Evolutionary conservation across 2,888 invertebrate species (phyloP), one percentile per base, ranked within the genome.

Genomic region (Callyntrura guangdongensis): DNA sequence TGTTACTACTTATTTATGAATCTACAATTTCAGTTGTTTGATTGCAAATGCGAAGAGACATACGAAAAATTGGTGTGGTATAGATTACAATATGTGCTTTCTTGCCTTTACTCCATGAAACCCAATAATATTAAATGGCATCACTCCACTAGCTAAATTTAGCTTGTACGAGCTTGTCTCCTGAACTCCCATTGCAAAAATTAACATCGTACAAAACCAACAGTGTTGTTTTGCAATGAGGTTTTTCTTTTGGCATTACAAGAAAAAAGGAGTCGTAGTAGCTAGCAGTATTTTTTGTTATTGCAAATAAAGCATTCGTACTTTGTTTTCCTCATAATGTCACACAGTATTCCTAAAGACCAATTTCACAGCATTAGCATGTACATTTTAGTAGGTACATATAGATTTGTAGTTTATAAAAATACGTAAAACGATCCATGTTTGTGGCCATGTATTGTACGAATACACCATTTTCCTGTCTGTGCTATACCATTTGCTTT

Each of bases 81-180:
- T 36, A 36, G 36, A 4, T 36, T 36, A 36, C 6, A 36, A 36
- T 6, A 6, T 36, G 2, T 36, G 36, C 36, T 36, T 53, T 53
- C 53, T 14, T 53, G 49, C 11, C 49, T 53, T 9, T 64, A 20
- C 64, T 64, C 64, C 17, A 64, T 11, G 36, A 36, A 36, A 36
- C 36, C 6, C 36, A 36, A 36, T 36, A 69, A 27, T 61, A 61
- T 81, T 27, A 61, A 36, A 81, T 61, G 81, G 81, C 81, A 81
- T 61, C 59, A 59, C 59, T 61, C 81, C 81, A 61, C 36, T 27
- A 8, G 81, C 81, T 81, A 81, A 59, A 81, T 81, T 61, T 81
- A 81, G 81, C 81, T 11, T 81, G 61, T 69, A 27, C 14, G 25
- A 69, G 14, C 25, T 27, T 81, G 59, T 59, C 20, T 53, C 14